phyloP scores from a whole-genome alignment of 2,113 vertebrate species.

The Anarrhichthys ocellatus region DNA sequence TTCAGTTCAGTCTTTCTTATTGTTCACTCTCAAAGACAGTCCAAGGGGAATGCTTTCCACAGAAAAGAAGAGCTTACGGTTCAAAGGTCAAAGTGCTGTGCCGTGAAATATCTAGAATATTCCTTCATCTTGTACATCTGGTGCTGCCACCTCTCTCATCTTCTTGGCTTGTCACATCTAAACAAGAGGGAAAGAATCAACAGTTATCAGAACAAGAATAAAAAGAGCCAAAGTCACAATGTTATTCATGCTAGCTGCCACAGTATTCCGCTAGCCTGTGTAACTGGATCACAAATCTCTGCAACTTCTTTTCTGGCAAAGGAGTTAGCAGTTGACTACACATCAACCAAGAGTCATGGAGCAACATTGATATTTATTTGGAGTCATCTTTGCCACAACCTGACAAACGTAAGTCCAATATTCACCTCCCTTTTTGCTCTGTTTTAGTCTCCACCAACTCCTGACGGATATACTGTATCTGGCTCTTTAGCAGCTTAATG shows the following conservation, averaged over 20 bases:
- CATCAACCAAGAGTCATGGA: not conserved
- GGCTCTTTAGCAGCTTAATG: not conserved
- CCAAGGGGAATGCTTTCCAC: constrained; percentile 92
- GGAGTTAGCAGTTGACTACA: not conserved
- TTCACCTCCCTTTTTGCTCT: not conserved
- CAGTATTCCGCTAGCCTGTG: not conserved
- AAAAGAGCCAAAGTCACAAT: not conserved
- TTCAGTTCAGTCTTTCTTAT: constrained; percentile 66
- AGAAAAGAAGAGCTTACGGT: constrained; percentile 84
- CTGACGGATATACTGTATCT: not conserved
- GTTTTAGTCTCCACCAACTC: constrained; percentile 14
- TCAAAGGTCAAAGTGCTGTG: constrained; percentile 98
- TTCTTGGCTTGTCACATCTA: constrained; percentile 98
- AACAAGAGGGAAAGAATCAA: constrained; percentile 12
- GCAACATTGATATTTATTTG: not conserved
- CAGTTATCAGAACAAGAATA: not conserved
- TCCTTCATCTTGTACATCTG: constrained; percentile 89
- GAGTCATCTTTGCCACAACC: not conserved
- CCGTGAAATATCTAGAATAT: constrained; percentile 86
- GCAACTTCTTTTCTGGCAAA: not conserved
- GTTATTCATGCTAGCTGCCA: not conserved
- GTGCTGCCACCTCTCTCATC: constrained; percentile 87
- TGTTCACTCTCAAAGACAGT: constrained; percentile 79
- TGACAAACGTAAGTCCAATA: not conserved
- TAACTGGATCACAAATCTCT: not conserved